These are phyloP conservation scores for Euphydryas editha DNA, from an alignment of 2,888 invertebrate species.

Conservation along the genomic window DNA sequence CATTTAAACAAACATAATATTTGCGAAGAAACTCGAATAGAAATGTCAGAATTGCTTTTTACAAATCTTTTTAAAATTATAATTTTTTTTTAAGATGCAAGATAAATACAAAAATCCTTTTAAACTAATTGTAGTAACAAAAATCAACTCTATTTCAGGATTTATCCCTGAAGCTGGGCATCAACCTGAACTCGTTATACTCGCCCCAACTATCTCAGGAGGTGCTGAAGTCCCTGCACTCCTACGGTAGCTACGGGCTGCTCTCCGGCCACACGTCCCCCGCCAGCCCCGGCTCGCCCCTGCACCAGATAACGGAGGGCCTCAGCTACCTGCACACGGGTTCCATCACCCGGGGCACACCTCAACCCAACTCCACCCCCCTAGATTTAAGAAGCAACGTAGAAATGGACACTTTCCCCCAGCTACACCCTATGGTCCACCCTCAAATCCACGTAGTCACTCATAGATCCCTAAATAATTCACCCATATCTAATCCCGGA, in stretches of 20 bases:
- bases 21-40: too few species aligned
- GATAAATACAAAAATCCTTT: background rate
- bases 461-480: slow-evolving; percentile 84
- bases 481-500: slow-evolving; percentile 85
- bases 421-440: slow-evolving; percentile 71
- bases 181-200: slow-evolving; percentile 72
- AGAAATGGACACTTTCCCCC: slow-evolving; percentile 80
- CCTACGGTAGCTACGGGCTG: slow-evolving; percentile 59
- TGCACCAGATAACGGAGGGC: slow-evolving; percentile 87
- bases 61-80: too few species aligned
- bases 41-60: too few species aligned
- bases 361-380: slow-evolving; percentile 83
- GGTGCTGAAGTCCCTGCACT: slow-evolving; percentile 59
- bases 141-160: slow-evolving; percentile 57
- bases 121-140: background rate
- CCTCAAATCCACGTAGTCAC: slow-evolving; percentile 73
- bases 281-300: slow-evolving; percentile 72
- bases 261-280: slow-evolving; percentile 60
- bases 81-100: too few species aligned
- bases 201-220: slow-evolving; percentile 65
- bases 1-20: too few species aligned
- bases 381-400: slow-evolving; percentile 79
- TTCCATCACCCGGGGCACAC: slow-evolving; percentile 87
- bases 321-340: slow-evolving; percentile 90
- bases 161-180: slow-evolving; percentile 79